These are phyloP conservation scores for Aldrovandia affinis DNA, from an alignment of 2,797 vertebrate species.

Conservation along the genomic window DNA sequence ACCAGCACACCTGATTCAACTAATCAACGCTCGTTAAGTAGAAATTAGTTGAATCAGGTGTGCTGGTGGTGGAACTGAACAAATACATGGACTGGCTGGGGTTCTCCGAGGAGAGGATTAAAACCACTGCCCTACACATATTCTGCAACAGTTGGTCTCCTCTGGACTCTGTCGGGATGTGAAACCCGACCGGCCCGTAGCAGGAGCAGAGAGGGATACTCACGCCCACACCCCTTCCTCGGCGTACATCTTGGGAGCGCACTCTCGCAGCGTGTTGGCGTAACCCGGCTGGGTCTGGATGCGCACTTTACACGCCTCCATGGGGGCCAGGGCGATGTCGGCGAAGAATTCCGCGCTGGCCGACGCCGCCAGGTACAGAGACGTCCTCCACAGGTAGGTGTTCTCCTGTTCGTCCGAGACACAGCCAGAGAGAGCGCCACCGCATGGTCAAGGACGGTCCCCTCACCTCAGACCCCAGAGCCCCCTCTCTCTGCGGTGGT, in stretches of 20 bases:
- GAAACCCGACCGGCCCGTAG: no score
- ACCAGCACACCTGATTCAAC: no score
- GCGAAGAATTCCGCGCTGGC: slow-evolving; percentile 98
- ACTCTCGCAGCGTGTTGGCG: slow-evolving; percentile 88
- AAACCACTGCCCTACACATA: no score
- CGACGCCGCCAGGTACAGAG: slow-evolving; percentile 90
- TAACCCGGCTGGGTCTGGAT: slow-evolving; percentile 97
- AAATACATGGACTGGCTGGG: no score
- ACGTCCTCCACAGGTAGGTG: slow-evolving; percentile 92
- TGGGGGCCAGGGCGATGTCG: slow-evolving; percentile 95
- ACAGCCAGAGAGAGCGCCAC: not conserved
- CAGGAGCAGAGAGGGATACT: no score
- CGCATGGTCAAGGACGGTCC: not conserved
- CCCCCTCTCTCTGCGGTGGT: not conserved
- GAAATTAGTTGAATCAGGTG: no score
- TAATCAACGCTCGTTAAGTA: no score
- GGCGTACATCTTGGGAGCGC: slow-evolving; percentile 88
- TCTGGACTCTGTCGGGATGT: no score
- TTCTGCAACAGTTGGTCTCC: no score
- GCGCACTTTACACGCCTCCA: slow-evolving; percentile 96
- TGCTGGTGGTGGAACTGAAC: no score
- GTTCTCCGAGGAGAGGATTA: no score
- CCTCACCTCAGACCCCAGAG: not conserved
- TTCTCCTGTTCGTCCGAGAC: slow-evolving; percentile 81
- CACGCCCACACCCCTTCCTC: slow-evolving; percentile 95